Evolutionary conservation across 1,140 invertebrate species (phyloP), one percentile per base, ranked within the genome.

Genomic region (Rhyzopertha dominica): DNA sequence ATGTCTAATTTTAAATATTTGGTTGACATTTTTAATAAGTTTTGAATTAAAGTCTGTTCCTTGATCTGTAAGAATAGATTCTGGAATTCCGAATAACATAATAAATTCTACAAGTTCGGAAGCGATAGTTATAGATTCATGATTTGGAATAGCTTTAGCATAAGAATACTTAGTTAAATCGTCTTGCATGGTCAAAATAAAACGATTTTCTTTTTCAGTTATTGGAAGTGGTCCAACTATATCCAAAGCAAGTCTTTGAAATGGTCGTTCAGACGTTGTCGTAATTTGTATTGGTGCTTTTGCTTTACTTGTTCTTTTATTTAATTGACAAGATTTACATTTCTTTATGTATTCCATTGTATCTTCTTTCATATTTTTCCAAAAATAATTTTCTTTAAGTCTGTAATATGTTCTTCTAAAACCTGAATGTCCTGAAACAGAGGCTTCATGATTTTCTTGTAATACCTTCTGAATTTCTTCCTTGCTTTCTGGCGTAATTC

Each of bases 161-260:
- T 56, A 51, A 9, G 59, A 55, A 45, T 47, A 70, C 59, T 67
- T 67, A 7, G 62, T 61, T 12, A 67, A 43, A 51, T 66, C 59
- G 35, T 68, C 64, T 53, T 65, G 65, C 4, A 63, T 29, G 13
- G 63, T 62, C 14, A 66, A 38, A 13, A 67, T 62, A 47, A 49
- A 66, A 49, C 42, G 49, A 48, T 63, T 66, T 3, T 50, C 42
- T 9, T 31, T 22, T 13, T 49, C 17, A 2, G 57, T 55, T 38
- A 47, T 5, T 5, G 51, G 52, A 34, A 65, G 40, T 3, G 58
- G 62, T 22, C 62, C 62, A 29, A 59, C 56, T 19, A 65, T 54
- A 43, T 65, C 63, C 16, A 61, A 37, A n/a, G 48, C 46, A 20
- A 62, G 13, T 36, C 32, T 49, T 53, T 59, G 45, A 28, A 41